Base-by-base conservation (phyloP, 2,113 vertebrate genomes). In the Thinocorus orbignyianus region DNA sequence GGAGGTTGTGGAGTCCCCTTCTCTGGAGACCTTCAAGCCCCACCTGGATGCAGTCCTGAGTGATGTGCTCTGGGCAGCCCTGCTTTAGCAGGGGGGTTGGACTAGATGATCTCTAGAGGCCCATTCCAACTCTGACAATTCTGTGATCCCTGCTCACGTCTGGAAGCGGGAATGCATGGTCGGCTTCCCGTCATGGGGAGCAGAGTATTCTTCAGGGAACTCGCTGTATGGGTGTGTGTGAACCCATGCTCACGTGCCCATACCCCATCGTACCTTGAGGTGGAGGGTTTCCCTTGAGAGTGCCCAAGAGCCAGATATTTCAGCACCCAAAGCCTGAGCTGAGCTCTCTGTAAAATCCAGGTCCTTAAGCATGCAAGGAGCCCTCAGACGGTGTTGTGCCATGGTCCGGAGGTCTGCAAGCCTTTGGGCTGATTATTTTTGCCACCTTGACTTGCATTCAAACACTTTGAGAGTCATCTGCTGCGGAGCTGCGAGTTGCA, bases 161-260 rank as follows among this genome's bases (percentile, higher is more conserved):
- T 26, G 35, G 49, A 48, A 54, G 49, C 48, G 55, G 85, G n/a
- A 42, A 24, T 2, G 16, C 0, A 3, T 17, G 23, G 10, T 51
- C 84, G 55, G 60, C 37, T 81, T 62, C 48, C 58, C 33, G 9
- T 46, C 19, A 0, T 0, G 24, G 41, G 60, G 20, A 55, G 33
- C n/a, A 42, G 37, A 79, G 57, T 4, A 1, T 44, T 54, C 13
- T 7, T 46, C 79, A 65, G 42, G 24, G 24, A 61, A 7, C 20
- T 11, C 22, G 2, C 10, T 42, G n/a, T 48, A 5, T 1, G 2
- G 6, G 1, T 2, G 2, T 26, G 12, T 58, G 48, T 26, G 57
- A 51, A n/a, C 14, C 39, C 28, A 12, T 19, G 20, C 26, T n/a
- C 22, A 10, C 0, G 1, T 60, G 23, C 16, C 68, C 31, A 4